Conservation (phyloP, 2,113 vertebrate genomes). For the Cryptomyrus ogoouensis region DNA sequence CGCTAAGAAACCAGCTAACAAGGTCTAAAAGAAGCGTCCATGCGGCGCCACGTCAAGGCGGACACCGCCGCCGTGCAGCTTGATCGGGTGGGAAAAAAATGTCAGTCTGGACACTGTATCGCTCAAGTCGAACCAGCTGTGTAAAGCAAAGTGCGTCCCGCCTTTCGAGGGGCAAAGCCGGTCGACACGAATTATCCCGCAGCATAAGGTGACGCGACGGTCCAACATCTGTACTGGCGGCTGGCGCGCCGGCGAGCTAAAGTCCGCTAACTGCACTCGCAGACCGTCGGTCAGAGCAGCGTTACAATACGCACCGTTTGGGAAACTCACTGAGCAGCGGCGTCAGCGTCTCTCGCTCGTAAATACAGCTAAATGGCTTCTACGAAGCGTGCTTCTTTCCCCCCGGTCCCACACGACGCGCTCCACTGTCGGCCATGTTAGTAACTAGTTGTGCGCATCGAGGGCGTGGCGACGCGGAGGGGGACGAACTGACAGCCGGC, state of each 20-base stretch:
- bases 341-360: not conserved
- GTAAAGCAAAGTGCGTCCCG: not conserved
- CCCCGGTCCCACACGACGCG: not conserved
- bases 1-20: not conserved
- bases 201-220: not conserved
- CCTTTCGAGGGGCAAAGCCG: not conserved
- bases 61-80: not conserved
- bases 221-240: not conserved
- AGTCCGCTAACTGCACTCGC: not conserved
- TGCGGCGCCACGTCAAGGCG: not conserved
- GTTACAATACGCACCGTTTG: not conserved
- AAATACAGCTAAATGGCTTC: not conserved
- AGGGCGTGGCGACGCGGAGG: not conserved
- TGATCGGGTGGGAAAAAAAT: not conserved
- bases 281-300: too few species aligned
- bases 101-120: not conserved
- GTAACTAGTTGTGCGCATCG: conserved; percentile 15
- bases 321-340: not conserved
- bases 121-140: not conserved
- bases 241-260: not conserved
- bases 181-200: not conserved
- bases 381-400: not conserved
- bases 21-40: not conserved
- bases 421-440: conserved; percentile 46
- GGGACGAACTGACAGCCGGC: not conserved